Evolutionary conservation across 1,140 invertebrate genomes (phyloP), one percentile per base, ranked within the genome.

Genomic region (Drosophila pallidifrons): DNA sequence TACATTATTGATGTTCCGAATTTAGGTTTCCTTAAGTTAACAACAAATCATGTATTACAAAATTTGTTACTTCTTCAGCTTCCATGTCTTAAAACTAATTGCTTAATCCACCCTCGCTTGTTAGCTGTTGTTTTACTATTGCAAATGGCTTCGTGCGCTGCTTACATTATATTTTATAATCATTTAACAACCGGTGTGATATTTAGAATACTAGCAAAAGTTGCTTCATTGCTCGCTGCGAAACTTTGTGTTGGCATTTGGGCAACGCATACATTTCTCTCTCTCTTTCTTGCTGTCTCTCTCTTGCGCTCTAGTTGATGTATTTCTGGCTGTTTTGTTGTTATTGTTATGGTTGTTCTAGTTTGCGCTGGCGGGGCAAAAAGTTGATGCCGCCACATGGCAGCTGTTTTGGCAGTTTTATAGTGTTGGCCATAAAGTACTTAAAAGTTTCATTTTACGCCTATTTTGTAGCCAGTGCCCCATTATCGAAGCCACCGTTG

Each of bases 391-490:
- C 75, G 75, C 85, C 83, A 88, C 83, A 88, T 88, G 85, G 77
- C 75, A 81, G 78, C 76, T 88, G 83, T 85, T 86, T 86, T 78
- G 81, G 81, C 75, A 70, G 77, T 82, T 89, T 91, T 81, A 82
- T 91, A 88, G 82, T 91, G 87, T 64, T 88, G 82, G 54, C 88
- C 80, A 77, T 91, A 91, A 91, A 91, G 87, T 91, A 82, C 87
- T 91, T 91, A 91, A 91, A 91, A 91, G 87, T 91, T 91, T 91
- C 80, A 91, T 91, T 91, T 91, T 91, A 91, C 88, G 87, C 87
- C 87, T 91, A 91, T 91, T 91, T 91, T 79, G 75, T 60, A 75
- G 72, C 67, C 74, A 83, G 63, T 64, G 75, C 45, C 66, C 87
- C 80, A 91, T 88, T 90, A 91, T 91, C 79, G 65, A 71, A 52